phyloP scores from a whole-genome alignment of 2,888 invertebrate species.

The Drosophila multiciliata region DNA sequence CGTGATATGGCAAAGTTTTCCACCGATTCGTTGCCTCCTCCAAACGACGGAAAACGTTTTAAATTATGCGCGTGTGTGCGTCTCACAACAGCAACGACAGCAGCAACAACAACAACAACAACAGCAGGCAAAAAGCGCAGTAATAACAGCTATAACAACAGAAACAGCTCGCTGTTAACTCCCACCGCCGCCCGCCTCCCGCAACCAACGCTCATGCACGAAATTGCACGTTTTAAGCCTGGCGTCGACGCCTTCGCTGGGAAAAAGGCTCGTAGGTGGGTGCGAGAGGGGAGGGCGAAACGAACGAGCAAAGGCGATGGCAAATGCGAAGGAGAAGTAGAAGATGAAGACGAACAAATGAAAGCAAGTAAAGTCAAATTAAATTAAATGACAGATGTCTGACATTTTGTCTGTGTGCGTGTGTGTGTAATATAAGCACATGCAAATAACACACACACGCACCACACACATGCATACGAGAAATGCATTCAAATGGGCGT shows the following conservation, averaged over 20 bases:
- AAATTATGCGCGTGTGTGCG: constrained; percentile 70
- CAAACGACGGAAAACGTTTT: constrained; percentile 64
- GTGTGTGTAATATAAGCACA: constrained; percentile 33
- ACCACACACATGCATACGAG: constrained; percentile 35
- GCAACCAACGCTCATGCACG: constrained; percentile 7
- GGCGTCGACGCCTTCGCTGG: constrained; percentile 64
- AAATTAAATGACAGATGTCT: constrained; percentile 82
- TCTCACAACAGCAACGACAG: constrained; percentile 36
- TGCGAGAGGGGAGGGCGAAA: constrained; percentile 4
- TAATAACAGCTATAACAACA: constrained; percentile 59
- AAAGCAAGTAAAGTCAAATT: constrained; percentile 80
- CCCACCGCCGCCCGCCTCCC: constrained; percentile 7
- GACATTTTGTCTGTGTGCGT: constrained; percentile 61
- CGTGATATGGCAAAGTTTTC: constrained; percentile 34
- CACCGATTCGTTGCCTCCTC: constrained; percentile 14
- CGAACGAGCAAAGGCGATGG: neutral
- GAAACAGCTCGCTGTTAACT: constrained; percentile 34
- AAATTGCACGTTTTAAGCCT: constrained; percentile 76
- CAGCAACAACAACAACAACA: constrained; percentile 46
- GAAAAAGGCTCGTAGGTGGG: constrained; percentile 32
- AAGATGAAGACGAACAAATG: constrained; percentile 61
- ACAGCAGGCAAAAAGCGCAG: constrained; percentile 21
- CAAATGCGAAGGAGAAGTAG: constrained; percentile 13
- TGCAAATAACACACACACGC: constrained; percentile 46
- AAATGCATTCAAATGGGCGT: neutral